These are phyloP conservation scores for Arctopsyche grandis DNA, from an alignment of 1,140 invertebrate genomes.

Conservation along the genomic window DNA sequence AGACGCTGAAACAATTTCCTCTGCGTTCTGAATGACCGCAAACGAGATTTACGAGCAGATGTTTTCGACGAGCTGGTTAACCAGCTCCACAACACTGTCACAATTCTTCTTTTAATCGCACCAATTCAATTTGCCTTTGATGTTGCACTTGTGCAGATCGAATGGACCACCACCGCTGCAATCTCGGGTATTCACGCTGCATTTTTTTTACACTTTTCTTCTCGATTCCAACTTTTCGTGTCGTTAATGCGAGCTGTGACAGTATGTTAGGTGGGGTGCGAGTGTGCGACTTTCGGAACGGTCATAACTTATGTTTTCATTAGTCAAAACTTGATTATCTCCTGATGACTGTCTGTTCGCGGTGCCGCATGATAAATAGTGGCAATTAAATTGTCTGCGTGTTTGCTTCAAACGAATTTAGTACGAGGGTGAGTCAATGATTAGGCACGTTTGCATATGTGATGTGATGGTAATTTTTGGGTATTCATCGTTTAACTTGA, in stretches of 20 bases:
- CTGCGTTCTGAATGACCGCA: conserved; percentile 39
- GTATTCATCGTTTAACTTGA: no score
- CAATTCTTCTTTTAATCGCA: neutral
- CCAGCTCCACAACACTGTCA: neutral
- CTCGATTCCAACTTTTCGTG: no score
- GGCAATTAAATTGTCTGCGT: conserved; percentile 35
- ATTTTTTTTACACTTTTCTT: no score
- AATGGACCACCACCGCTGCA: no score
- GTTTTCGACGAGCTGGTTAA: conserved; percentile 24
- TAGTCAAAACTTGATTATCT: conserved; percentile 36
- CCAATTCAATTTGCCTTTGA: no score
- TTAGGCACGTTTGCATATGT: no score
- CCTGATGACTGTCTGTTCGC: conserved; percentile 17
- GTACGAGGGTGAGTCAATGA: neutral
- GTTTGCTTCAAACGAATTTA: neutral
- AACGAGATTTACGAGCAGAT: conserved; percentile 37
- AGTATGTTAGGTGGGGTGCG: neutral
- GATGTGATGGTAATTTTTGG: no score
- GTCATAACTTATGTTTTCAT: conserved; percentile 39
- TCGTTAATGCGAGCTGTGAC: neutral
- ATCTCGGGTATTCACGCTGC: no score
- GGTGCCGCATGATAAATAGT: conserved; percentile 15
- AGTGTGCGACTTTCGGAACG: neutral
- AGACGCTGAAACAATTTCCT: conserved; percentile 41
- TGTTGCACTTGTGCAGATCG: no score